Base-by-base conservation (phyloP, 2,888 invertebrate species). In the Trichogramma evanescens region DNA sequence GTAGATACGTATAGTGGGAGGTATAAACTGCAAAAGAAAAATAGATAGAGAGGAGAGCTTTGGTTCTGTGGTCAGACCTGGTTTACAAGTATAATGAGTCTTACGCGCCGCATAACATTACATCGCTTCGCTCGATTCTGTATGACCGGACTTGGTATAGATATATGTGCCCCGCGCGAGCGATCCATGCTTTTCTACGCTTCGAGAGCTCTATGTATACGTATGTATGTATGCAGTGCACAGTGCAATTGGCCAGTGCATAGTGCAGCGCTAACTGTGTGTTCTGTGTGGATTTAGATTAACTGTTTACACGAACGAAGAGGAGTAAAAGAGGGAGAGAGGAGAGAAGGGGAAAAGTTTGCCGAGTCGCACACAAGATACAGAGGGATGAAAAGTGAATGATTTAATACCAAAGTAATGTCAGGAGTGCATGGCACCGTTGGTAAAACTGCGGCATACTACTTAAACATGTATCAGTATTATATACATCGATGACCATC, bases 71-170 rank as follows among this genome's bases (percentile, higher is more conserved):
- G 74, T 74, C 73, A 72, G 66, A 66, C 66, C 75, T 73, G 74
- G 75, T 77, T 77, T 77, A 77, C 77, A 77, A 77, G 77, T 77
- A 76, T 77, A 77, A 77, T 77, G 77, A 77, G 76, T 75, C 74
- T 75, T 76, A 75, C 76, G 74, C 75, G 76, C 73, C 73, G 77
- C 77, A 77, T 77, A 74, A 74, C 74, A 77, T 76, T 76, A 76
- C 74, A 73, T 72, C 69, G 75, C 69, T 75, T 26, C 26, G 26
- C 26, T 26, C 26, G 26, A 26, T 26, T 26, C 26, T 26, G 26
- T 26, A 26, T 26, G 26, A 26, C 26, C 26, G 26, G 26, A 26
- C 26, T 26, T 26, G 26, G 26, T 26, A 26, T 26, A 26, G 26
- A 26, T 26, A 26, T 26, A 26, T 26, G 26, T 26, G 26, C 26